Base-by-base conservation (phyloP, 2,113 vertebrate species). In the Galemys pyrenaicus region DNA sequence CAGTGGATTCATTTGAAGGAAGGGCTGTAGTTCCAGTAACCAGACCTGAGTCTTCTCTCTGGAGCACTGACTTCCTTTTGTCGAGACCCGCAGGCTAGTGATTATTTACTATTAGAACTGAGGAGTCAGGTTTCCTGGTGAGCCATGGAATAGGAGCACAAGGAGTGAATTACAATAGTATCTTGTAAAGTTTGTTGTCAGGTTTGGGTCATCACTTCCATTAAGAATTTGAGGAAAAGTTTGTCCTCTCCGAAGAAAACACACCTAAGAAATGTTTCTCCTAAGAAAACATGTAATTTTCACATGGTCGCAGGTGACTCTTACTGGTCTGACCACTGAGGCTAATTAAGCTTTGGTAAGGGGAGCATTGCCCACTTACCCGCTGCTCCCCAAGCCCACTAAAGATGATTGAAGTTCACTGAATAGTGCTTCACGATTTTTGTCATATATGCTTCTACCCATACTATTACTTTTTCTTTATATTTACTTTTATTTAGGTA, bases 171-270 rank as follows among this genome's bases (percentile, higher is more conserved):
- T 10, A 11, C 4, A 41, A 41, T 24, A n/a, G 24, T 24, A 26
- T 62, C 81, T 49, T 32, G 16, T 71, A 32, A 28, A n/a, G 20
- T 35, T 12, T 58, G 85, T 65, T 54, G 58, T 75, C 44, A 44
- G 6, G 4, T 73, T 19, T 44, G 77, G 46, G 35, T 73, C 41
- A 68, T 46, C 77, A 46, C 86, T 74, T 90, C 37, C 71, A 75
- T 79, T 74, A 64, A 94, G 49, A 83, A 87, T 83, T 22, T 78
- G 28, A 91, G 62, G 54, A 56, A n/a, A 81, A 46, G 54, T 87
- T 32, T 51, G 71, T 32, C 9, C 9, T 89, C 37, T 79, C 54
- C 35, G 85, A 68, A 67, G 64, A n/a, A 74, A 85, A 44, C 44
- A 44, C 44, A 44, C 44, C 44, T 9, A n/a, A n/a, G n/a, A n/a